Evolutionary conservation across 2,797 vertebrate species (phyloP), one percentile per base, ranked within the genome.

Genomic region (Cryptoprocta ferox): DNA sequence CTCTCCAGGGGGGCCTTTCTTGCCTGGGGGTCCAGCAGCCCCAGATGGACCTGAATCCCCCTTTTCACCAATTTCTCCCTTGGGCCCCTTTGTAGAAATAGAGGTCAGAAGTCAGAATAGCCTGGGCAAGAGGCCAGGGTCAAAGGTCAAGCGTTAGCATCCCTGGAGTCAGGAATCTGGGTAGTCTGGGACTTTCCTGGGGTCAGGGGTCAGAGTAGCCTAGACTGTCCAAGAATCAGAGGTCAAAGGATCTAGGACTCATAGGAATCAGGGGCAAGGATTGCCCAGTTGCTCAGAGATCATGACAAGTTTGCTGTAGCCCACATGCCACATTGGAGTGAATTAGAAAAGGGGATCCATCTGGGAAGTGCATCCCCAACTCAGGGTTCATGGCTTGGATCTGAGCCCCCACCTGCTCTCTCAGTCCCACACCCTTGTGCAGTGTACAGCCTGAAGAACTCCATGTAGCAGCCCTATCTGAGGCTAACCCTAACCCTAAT

Each of bases 41-140:
- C 99, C 99, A 0, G 99, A 91, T 16, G 97, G 98, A 0, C 99
- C 99, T 0, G 98, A 96, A 39, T 99, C 99, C 1, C 99, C 99
- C 96, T 99, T 99, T 97, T 99, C 99, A 35, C 99, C 99, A 28
- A 98, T 0, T 18, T 99, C 99, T 14, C 99, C 99, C 98, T 99
- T 99, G 82, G 71, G 95, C 3, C 99, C 99, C 99, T 99, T 97
- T 71, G 61, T 5, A 85, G 75, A 97, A 70, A 96, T 28, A 97
- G 73, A 97, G 73, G 16, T 89, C 83, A 80, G 82, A 80, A 14
- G 32, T 95, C 35, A 91, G 68, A 50, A 35, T 39, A 24, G 28
- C 10, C 28, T 61, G 59, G 26, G 61, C 35, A 59, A 24, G 21
- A 24, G 56, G 9, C 21, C 56, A 59, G 7, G 56, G 56, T 53